Conservation (phyloP, 2,797 vertebrate species). For the Myripristis murdjan region DNA sequence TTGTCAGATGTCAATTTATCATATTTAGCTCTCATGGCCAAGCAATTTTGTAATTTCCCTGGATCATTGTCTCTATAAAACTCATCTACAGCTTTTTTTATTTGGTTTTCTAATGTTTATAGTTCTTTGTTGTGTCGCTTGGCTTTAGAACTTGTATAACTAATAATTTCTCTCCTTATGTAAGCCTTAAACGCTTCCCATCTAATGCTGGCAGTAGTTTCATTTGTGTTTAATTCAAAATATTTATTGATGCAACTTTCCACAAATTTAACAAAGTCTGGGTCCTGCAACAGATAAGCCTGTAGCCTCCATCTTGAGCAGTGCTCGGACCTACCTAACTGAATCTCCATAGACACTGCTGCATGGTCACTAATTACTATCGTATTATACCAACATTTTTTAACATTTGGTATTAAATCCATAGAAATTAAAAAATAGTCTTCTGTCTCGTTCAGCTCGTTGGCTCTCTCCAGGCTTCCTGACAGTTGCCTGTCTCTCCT, state of each 20-base stretch:
- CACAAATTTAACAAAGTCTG: conserved; percentile 23
- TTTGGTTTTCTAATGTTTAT: conserved; percentile 18
- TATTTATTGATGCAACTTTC: conserved; percentile 18
- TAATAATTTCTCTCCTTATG: conserved; percentile 11
- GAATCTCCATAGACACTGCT: conserved; percentile 2
- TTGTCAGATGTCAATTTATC: no score
- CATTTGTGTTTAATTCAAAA: no score
- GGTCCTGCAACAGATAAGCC: conserved; percentile 16
- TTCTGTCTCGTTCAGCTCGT: no score
- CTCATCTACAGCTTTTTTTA: no score
- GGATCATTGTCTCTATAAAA: no score
- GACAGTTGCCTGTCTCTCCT: no score
- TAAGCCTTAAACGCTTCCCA: background rate
- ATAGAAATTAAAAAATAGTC: conserved; percentile 30
- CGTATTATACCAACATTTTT: conserved; percentile 10
- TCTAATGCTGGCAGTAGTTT: no score
- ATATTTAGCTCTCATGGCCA: no score
- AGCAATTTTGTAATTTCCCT: no score
- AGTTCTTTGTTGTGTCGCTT: conserved; percentile 14
- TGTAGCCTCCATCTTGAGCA: conserved; percentile 18
- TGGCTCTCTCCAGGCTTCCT: no score
- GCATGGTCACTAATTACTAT: conserved; percentile 5
- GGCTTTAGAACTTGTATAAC: conserved; percentile 12
- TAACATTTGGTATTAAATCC: conserved; percentile 2
- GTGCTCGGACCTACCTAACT: conserved; percentile 2